A percentile compares a stretch with the other conserved stretches of the same genome.
These are phyloP conservation scores for Artibeus lituratus DNA, from an alignment of 2,797 vertebrate species.

Conservation along the genomic window DNA sequence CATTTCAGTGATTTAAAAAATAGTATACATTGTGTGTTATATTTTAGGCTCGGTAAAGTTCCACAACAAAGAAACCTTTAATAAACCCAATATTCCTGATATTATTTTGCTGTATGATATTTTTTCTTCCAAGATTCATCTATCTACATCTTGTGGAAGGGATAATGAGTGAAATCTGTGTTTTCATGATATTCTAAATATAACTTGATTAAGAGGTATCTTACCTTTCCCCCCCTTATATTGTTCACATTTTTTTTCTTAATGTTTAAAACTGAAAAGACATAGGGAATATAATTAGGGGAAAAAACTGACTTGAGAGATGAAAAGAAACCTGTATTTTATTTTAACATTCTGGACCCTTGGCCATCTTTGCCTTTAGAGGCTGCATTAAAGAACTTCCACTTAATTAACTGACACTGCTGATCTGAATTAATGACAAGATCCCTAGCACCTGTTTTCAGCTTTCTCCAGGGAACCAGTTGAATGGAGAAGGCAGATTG, in stretches of 20 bases:
- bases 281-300: constrained; percentile 3
- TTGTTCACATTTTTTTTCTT: background rate
- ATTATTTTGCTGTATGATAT: background rate
- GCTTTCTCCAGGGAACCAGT: constrained; percentile 39
- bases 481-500: constrained; percentile 27
- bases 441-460: constrained; percentile 52
- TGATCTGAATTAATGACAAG: constrained; percentile 61
- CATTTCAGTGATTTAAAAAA: background rate
- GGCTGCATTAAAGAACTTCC: constrained; percentile 6
- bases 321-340: background rate
- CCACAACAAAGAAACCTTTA: background rate
- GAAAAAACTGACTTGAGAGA: background rate
- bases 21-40: background rate
- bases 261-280: background rate
- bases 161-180: background rate
- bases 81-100: background rate
- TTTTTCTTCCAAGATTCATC: background rate
- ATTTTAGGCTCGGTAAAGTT: background rate
- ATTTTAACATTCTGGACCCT: constrained; percentile 8
- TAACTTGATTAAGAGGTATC: background rate
- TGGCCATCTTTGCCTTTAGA: background rate
- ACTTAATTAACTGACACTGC: constrained; percentile 61
- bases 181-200: background rate
- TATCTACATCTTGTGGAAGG: background rate
- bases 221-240: background rate